These are phyloP conservation scores for Zele albiditarsus DNA, from an alignment of 2,888 invertebrate species.

Conservation along the genomic window DNA sequence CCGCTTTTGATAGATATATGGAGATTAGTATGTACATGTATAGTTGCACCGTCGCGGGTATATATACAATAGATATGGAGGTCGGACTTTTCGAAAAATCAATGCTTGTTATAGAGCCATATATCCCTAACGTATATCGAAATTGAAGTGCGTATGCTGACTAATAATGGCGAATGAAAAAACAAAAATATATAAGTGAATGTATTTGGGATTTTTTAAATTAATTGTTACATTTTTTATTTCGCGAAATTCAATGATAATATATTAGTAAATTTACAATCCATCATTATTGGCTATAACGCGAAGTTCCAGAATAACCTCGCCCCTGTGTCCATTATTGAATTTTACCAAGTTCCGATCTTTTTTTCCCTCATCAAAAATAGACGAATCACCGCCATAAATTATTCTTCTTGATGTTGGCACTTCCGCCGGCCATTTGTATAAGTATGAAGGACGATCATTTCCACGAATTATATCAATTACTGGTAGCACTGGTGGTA, in stretches of 20 bases:
- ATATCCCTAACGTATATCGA: too few species aligned
- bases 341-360: constrained; percentile 59
- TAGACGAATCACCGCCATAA: constrained; percentile 50
- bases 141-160: too few species aligned
- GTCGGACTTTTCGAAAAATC: too few species aligned
- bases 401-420: constrained; percentile 51
- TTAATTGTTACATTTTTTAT: too few species aligned
- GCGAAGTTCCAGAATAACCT: constrained; percentile 65
- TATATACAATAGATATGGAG: too few species aligned
- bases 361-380: constrained; percentile 47
- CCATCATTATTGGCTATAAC: constrained; percentile 62
- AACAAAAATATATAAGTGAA: background rate
- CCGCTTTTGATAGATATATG: too few species aligned
- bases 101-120: too few species aligned
- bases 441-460: constrained; percentile 52
- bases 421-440: constrained; percentile 58
- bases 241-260: too few species aligned
- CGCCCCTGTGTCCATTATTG: constrained; percentile 58
- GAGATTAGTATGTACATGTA: too few species aligned
- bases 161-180: too few species aligned
- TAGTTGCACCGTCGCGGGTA: too few species aligned
- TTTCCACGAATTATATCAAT: constrained; percentile 54
- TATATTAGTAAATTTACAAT: background rate
- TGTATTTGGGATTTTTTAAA: too few species aligned
- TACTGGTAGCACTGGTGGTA: constrained; percentile 52